Conservation (phyloP, 2,888 invertebrate genomes). For the Cyrtodaria siliqua region DNA sequence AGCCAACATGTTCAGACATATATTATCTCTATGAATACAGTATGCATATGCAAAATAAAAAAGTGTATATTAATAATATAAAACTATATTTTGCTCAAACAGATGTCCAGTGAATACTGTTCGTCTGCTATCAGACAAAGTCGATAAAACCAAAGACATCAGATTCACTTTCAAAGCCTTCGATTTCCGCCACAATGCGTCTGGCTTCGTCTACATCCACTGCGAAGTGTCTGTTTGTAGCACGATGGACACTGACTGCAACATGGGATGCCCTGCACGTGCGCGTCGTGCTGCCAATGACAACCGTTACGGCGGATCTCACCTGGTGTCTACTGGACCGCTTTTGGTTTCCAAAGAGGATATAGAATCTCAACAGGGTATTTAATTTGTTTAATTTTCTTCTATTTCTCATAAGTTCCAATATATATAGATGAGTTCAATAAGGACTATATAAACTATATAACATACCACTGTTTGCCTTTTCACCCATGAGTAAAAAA, state of each 20-base stretch:
- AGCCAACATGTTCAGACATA: too few relatives aligned
- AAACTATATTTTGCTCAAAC: slow-evolving; percentile 5
- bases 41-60: too few relatives aligned
- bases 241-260: slow-evolving; percentile 34
- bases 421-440: too few relatives aligned
- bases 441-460: too few relatives aligned
- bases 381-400: too few relatives aligned
- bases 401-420: too few relatives aligned
- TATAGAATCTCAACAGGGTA: neutral
- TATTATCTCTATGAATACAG: too few relatives aligned
- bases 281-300: slow-evolving; percentile 20
- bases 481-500: too few relatives aligned
- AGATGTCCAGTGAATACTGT: slow-evolving; percentile 59
- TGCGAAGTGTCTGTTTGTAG: slow-evolving; percentile 63
- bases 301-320: slow-evolving; percentile 26
- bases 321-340: slow-evolving; percentile 62
- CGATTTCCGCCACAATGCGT: slow-evolving; percentile 53
- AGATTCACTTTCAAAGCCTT: slow-evolving; percentile 63
- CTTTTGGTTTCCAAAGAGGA: slow-evolving; percentile 33
- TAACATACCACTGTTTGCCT: too few relatives aligned
- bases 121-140: slow-evolving; percentile 36
- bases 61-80: too few relatives aligned
- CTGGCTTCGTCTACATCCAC: slow-evolving; percentile 64
- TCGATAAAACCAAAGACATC: slow-evolving; percentile 37
- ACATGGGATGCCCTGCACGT: slow-evolving; percentile 42